A percentile compares a stretch with the other conserved stretches of the same genome.
Conservation (phyloP, 35 echinoderm and acorn worm species). For the Amphiura filiformis region DNA sequence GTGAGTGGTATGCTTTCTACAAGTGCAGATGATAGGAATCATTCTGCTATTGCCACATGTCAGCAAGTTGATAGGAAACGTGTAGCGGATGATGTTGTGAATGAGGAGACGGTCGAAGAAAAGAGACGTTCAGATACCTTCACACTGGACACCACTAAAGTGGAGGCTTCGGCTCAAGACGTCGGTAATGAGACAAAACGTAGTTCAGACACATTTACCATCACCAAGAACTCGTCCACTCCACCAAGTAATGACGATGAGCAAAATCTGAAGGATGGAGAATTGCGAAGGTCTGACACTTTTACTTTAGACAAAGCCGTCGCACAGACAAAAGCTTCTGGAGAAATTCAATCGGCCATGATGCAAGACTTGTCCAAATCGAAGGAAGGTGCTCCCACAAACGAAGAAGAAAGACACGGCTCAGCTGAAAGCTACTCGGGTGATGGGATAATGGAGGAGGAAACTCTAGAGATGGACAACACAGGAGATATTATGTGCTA, state of each 20-base stretch:
- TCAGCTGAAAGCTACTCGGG: neutral
- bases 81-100: neutral
- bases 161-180: neutral
- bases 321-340: neutral
- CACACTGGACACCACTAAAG: neutral
- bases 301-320: slow-evolving; percentile 14
- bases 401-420: neutral
- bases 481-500: neutral
- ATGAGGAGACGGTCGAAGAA: slow-evolving; percentile 7
- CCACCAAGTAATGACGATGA: neutral
- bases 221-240: neutral
- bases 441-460: slow-evolving; percentile 16
- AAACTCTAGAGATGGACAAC: slow-evolving; percentile 21
- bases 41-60: neutral
- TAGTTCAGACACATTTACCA: slow-evolving; percentile 53
- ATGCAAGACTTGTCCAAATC: neutral
- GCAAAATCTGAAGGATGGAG: neutral
- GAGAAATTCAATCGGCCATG: neutral
- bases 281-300: slow-evolving; percentile 6
- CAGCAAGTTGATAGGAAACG: neutral
- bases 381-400: neutral
- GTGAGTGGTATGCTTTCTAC: neutral
- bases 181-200: slow-evolving; percentile 5
- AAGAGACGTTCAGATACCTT: neutral
- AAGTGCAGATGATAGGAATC: neutral